These are phyloP conservation scores for Leptobrachium leishanense DNA, from an alignment of 2,113 vertebrate species.

Conservation along the genomic window DNA sequence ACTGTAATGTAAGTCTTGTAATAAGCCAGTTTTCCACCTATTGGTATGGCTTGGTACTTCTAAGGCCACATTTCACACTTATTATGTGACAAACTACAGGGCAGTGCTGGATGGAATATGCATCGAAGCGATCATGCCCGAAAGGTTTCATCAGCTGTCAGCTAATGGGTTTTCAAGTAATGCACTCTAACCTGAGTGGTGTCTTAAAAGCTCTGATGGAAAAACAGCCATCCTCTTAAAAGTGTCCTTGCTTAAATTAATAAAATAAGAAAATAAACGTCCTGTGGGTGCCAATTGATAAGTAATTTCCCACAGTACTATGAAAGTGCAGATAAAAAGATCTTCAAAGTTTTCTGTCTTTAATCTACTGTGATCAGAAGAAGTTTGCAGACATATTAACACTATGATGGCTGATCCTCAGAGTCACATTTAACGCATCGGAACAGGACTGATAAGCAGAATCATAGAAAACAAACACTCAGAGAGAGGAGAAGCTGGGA, in stretches of 20 bases:
- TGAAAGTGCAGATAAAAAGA: neutral
- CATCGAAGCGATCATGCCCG: neutral
- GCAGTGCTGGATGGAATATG: neutral
- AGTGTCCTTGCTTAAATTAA: neutral
- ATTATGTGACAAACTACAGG: neutral
- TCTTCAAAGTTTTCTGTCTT: neutral
- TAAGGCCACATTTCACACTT: neutral
- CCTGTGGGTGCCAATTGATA: neutral
- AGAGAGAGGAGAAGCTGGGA: too few species aligned
- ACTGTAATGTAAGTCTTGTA: neutral
- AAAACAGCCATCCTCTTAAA: neutral
- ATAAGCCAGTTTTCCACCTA: neutral
- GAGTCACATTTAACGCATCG: too few species aligned
- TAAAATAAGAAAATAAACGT: neutral
- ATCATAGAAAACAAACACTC: too few species aligned
- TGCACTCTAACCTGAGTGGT: neutral
- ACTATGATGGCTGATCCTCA: too few species aligned
- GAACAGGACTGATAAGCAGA: too few species aligned
- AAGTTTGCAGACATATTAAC: too few species aligned
- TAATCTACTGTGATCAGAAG: too few species aligned
- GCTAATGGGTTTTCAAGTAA: neutral
- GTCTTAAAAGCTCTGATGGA: neutral
- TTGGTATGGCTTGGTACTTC: neutral
- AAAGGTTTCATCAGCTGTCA: neutral
- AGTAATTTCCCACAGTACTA: neutral